Evolutionary conservation across 2,113 vertebrate genomes (phyloP).

Genomic region (Etia nguti): DNA sequence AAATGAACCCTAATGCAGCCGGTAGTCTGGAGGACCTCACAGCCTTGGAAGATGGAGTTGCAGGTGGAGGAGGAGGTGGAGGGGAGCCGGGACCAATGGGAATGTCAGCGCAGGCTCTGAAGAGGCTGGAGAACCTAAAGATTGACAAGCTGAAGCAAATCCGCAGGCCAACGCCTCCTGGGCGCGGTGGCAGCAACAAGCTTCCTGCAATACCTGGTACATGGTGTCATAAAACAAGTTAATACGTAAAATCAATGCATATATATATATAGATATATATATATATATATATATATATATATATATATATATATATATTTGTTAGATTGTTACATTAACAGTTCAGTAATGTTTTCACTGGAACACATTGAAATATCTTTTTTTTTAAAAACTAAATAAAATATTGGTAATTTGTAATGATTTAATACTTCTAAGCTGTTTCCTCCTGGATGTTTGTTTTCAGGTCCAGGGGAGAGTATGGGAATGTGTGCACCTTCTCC

Average conservation of each 20-base stretch:
- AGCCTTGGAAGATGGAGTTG: constrained; percentile 82
- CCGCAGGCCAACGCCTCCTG: constrained; percentile 73
- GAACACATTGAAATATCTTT: fast-evolving
- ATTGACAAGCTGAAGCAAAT: constrained; percentile 92
- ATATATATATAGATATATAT: no score
- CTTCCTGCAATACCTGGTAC: constrained; percentile 84
- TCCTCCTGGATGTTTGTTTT: background rate
- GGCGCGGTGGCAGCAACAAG: constrained; percentile 73
- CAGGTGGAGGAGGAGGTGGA: constrained; percentile 64
- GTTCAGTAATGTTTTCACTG: background rate
- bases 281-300: no score
- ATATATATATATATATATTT: no score
- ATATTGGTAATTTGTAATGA: background rate
- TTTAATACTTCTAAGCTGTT: background rate
- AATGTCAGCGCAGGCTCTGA: constrained; percentile 83
- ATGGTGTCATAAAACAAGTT: background rate
- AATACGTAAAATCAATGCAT: background rate
- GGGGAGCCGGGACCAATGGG: constrained; percentile 70
- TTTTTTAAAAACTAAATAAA: background rate
- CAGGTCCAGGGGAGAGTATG: constrained; percentile 73
- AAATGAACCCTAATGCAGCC: constrained; percentile 89
- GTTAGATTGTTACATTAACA: background rate
- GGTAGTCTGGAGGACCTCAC: constrained; percentile 94
- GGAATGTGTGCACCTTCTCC: constrained; percentile 68
- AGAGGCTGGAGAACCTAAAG: constrained; percentile 90